These are phyloP conservation scores for Dreissena polymorpha DNA, from an alignment of 1,140 invertebrate genomes.

Conservation along the genomic window DNA sequence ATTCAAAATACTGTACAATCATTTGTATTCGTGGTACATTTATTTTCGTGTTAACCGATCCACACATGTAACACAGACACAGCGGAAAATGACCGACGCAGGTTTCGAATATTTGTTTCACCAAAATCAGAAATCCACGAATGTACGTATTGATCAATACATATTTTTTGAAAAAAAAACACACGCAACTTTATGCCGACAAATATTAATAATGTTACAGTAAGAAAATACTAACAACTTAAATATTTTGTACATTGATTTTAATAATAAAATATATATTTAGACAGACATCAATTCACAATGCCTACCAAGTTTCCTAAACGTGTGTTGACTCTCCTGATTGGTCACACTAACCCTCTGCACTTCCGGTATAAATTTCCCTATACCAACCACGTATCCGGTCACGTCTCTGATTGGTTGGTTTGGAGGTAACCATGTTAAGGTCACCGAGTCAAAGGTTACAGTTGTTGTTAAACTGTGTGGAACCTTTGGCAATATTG, in stretches of 20 bases:
- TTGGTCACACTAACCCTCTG: conserved; percentile 89
- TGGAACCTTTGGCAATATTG: conserved; percentile 90
- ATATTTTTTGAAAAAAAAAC: too few relatives aligned
- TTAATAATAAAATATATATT: background rate
- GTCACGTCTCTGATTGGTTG: conserved; percentile 88
- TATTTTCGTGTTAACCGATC: too few relatives aligned
- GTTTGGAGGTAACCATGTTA: conserved; percentile 89
- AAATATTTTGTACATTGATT: background rate
- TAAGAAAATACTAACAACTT: background rate
- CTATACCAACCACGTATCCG: conserved; percentile 96
- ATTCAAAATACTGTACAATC: too few relatives aligned
- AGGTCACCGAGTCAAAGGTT: conserved; percentile 90
- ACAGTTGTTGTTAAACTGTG: conserved; percentile 87
- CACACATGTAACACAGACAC: too few relatives aligned
- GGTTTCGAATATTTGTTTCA: too few relatives aligned
- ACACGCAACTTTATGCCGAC: background rate
- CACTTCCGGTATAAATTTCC: conserved; percentile 94
- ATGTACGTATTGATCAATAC: too few relatives aligned
- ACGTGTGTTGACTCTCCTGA: conserved; percentile 88
- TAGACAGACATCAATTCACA: background rate
- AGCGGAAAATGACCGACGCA: too few relatives aligned
- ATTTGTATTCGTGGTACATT: too few relatives aligned
- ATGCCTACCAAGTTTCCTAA: conserved; percentile 87
- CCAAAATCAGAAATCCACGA: too few relatives aligned
- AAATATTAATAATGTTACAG: background rate